Conservation (phyloP, 2,113 vertebrate species). For the Pollimyrus isidori region DNA sequence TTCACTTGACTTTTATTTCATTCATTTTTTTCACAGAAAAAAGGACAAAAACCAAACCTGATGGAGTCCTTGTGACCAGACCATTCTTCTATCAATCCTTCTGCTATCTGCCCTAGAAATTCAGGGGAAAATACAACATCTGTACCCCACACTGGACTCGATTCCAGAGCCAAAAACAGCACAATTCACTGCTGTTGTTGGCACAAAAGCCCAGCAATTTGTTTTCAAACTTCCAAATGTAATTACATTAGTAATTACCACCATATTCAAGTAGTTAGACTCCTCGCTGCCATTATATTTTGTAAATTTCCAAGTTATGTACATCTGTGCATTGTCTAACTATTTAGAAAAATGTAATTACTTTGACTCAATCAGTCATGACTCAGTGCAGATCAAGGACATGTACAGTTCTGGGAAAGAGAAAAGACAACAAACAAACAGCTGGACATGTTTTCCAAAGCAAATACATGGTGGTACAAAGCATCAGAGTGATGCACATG, state of each 20-base stretch:
- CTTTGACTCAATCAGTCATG: constrained; percentile 3
- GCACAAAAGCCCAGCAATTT: not conserved
- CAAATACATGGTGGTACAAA: not conserved
- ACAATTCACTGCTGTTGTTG: constrained; percentile 1
- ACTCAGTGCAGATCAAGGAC: not conserved
- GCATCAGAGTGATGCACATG: not conserved
- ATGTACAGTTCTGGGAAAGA: not conserved
- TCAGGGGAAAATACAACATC: not conserved
- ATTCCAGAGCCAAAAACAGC: constrained; percentile 2
- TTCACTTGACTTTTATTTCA: not conserved
- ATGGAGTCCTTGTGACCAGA: not conserved
- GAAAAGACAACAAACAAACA: not conserved
- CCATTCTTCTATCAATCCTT: not conserved
- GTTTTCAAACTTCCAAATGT: constrained; percentile 11
- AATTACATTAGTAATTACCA: constrained; percentile 11
- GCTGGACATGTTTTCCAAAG: not conserved
- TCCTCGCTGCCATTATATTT: not conserved
- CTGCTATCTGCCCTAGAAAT: not conserved
- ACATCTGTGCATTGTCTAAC: not conserved
- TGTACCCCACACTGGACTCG: not conserved
- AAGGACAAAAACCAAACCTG: not conserved
- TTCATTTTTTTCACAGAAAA: not conserved
- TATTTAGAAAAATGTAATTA: not conserved
- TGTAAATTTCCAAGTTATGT: not conserved
- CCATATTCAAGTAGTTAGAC: not conserved